Evolutionary conservation across 2,113 vertebrate genomes (phyloP).

Genomic region (Athene cunicularia): DNA sequence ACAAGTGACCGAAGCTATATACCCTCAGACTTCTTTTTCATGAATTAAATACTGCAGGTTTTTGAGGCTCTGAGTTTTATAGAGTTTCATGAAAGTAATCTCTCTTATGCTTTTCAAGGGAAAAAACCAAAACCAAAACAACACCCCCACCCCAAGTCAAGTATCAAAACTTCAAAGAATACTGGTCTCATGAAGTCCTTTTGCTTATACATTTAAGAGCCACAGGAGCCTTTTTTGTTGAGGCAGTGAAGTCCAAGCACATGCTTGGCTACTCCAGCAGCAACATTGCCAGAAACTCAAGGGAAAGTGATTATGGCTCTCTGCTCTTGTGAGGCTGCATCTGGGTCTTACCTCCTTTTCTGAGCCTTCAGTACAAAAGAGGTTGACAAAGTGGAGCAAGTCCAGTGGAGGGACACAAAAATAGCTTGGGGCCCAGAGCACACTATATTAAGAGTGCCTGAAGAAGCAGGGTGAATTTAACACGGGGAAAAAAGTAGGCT

Average conservation of each 20-base stretch:
- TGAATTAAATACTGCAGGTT: not conserved
- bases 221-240: not conserved
- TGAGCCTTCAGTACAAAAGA: not conserved
- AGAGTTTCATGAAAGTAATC: not conserved
- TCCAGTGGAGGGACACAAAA: not conserved
- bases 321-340: not conserved
- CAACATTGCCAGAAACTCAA: not conserved
- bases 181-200: not conserved
- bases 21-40: not conserved
- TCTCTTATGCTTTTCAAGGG: not conserved
- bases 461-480: not conserved
- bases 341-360: not conserved
- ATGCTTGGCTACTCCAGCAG: not conserved
- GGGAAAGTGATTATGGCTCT: not conserved
- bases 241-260: not conserved
- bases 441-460: not conserved
- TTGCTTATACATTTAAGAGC: not conserved
- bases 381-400: not conserved
- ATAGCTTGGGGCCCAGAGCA: not conserved
- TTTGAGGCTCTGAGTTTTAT: not conserved
- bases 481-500: not conserved
- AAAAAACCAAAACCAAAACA: not conserved
- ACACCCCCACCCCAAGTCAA: accelerated
- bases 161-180: not conserved
- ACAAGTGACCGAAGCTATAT: not conserved